A percentile compares a stretch with the other conserved stretches of the same genome.
Conservation (phyloP, 2,888 invertebrate genomes). For the Diloba caeruleocephala region DNA sequence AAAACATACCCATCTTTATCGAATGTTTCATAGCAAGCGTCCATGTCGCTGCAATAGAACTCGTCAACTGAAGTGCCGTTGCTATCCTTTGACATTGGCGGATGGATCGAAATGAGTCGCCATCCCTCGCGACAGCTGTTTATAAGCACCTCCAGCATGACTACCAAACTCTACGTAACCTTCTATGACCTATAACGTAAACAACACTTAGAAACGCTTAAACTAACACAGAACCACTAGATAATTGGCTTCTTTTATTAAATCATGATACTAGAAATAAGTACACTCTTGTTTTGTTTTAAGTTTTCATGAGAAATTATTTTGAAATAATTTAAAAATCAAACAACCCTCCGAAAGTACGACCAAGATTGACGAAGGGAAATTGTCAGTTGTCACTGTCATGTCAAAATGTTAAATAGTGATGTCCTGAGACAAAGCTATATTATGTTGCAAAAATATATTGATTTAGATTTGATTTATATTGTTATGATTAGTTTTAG, state of each 20-base stretch:
- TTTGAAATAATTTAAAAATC: conserved; percentile 38
- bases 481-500: too few relatives aligned
- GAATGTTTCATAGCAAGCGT: conserved; percentile 97
- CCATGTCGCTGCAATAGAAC: conserved; percentile 92
- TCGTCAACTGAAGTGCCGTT: conserved; percentile 83
- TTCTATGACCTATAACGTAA: conserved; percentile 64
- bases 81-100: conserved; percentile 84
- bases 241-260: background rate
- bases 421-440: too few relatives aligned
- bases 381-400: conserved; percentile 21
- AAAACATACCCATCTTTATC: conserved; percentile 95
- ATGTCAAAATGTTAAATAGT: background rate
- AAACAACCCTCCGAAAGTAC: conserved; percentile 12
- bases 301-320: conserved; percentile 33
- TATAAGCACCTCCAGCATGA: conserved; percentile 82
- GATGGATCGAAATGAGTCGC: conserved; percentile 81
- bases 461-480: too few relatives aligned
- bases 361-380: conserved; percentile 13
- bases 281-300: conserved; percentile 3
- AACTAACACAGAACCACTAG: conserved; percentile 20
- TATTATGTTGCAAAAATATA: too few relatives aligned
- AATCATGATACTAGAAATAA: conserved; percentile 14
- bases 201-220: conserved; percentile 49
- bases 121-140: conserved; percentile 68
- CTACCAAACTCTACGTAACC: conserved; percentile 64